Evolutionary conservation across 1,140 invertebrate species (phyloP), one percentile per base, ranked within the genome.

Genomic region (Camponotus floridanus): DNA sequence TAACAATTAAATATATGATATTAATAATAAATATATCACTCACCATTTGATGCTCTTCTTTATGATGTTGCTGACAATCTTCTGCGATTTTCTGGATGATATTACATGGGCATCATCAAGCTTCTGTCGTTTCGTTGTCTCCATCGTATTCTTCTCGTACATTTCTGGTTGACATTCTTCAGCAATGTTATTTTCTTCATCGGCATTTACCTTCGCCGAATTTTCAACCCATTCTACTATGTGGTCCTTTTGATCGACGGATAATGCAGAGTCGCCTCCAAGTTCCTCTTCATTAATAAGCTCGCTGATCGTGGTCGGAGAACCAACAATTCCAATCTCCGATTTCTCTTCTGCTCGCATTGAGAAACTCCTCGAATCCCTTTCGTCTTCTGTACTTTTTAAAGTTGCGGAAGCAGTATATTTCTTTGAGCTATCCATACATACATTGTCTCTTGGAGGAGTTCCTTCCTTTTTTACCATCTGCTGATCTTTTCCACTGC

Each of bases 41-140:
- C 87, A 95, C 94, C 93, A 95, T 89, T 94, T 93, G 76, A 93
- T 95, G 89, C 92, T 94, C 62, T 90, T 92, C 73, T 94, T 93
- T 64, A 95, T 94, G 79, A 94, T 95, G 81, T 92, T 95, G 81
- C 90, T 93, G 68, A 95, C 91, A 74, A 95, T 91, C 71, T 92
- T 92, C 39, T 95, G 93, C 18, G 92, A 92, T 57, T 94, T 94
- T 57, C 92, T 90, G 21, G 86, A 87, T 0, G 87, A 88, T 76
- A 87, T 68, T 4, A 61, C 51, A 48, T 64, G 76, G n/a, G 62
- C 39, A 8, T 71, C 62, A 13, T 76, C 83, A 31, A 11, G 84
- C 33, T 79, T 88, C 85, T 79, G 89, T 55, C 36, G 81, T 71
- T 26, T 92, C 62, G 55, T 42, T 21, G 62, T 78, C 51, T 68